Base-by-base conservation (phyloP, 1,140 invertebrate genomes). In the Mylabris phalerata region DNA sequence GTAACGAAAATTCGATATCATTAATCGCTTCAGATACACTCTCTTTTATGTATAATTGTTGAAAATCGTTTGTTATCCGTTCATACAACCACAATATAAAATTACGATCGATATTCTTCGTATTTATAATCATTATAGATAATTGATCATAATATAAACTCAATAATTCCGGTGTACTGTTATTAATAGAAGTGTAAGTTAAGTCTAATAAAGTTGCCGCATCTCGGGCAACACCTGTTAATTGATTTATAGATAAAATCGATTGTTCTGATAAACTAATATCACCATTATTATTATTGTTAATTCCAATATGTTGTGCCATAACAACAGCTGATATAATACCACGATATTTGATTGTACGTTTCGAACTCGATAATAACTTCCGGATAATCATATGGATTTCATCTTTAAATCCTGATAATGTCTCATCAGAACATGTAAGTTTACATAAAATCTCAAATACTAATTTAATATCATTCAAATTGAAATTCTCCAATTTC, bases 71-170 rank as follows among this genome's bases (percentile, higher is more conserved):
- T 1, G 79, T 82, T 10, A 87, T 77, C 32, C 74, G 71, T 50
- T 80, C 76, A 46, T 76, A 79, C 27, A 84, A 67, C 82, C 82
- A 84, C n/a, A 68, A 65, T 9, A 87, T 59, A 67, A 88, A 86
- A 19, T 78, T 65, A 61, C 74, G 70, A 66, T 87, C 79, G 40
- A 87, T 76, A 62, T 74, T 52, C 58, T 75, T 50, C 46, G 71
- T 68, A 51, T 75, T 68, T 26, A 71, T 69, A 48, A 88, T 75
- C 45, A 88, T 73, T 52, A 77, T 73, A 9, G 82, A 79, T 26
- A 91, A 69, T 70, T 88, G 84, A 75, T 91, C 88, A 70, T 87
- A 89, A 67, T 85, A 88, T 13, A 89, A 75, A 13, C 81, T 82
- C 61, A 82, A 73, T 48, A 79, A 77, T 58, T 83, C 79, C 2